Conservation (phyloP, 2,113 vertebrate species). For the Hippocampus zosterae region DNA sequence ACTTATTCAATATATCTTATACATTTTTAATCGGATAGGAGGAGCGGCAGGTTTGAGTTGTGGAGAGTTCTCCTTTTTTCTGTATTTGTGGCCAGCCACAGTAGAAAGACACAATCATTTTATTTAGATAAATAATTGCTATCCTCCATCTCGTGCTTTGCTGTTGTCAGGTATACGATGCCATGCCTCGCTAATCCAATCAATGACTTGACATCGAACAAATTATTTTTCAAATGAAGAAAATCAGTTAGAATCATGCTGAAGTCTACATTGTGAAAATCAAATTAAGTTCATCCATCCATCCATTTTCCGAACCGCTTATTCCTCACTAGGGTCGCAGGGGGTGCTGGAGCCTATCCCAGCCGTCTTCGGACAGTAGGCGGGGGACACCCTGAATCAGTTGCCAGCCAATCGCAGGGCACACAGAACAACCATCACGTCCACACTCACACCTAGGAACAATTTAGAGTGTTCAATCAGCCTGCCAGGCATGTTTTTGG, state of each 20-base stretch:
- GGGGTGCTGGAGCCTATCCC: too few species aligned
- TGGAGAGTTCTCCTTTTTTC: conserved; percentile 38
- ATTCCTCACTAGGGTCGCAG: too few species aligned
- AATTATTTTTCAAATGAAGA: not conserved
- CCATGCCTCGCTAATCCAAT: conserved; percentile 5
- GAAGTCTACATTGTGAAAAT: not conserved
- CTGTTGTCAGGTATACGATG: conserved; percentile 12
- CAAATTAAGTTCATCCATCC: not conserved
- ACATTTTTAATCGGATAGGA: conserved; percentile 72
- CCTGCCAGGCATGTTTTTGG: too few species aligned
- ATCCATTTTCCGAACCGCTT: too few species aligned
- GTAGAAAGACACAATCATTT: conserved; percentile 10
- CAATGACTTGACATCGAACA: not conserved
- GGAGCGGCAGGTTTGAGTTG: conserved; percentile 28
- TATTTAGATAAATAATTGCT: conserved; percentile 3
- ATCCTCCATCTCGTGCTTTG: conserved; percentile 7
- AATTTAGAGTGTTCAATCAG: too few species aligned
- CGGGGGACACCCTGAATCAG: too few species aligned
- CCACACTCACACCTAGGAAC: too few species aligned
- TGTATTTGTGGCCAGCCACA: conserved; percentile 19
- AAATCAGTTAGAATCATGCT: not conserved
- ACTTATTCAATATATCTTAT: conserved; percentile 69
- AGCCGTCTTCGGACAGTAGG: too few species aligned
- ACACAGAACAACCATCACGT: too few species aligned
- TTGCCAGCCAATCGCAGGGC: too few species aligned